These are phyloP conservation scores for Nyctalus aviator DNA, from an alignment of 2,797 vertebrate species.

Conservation along the genomic window DNA sequence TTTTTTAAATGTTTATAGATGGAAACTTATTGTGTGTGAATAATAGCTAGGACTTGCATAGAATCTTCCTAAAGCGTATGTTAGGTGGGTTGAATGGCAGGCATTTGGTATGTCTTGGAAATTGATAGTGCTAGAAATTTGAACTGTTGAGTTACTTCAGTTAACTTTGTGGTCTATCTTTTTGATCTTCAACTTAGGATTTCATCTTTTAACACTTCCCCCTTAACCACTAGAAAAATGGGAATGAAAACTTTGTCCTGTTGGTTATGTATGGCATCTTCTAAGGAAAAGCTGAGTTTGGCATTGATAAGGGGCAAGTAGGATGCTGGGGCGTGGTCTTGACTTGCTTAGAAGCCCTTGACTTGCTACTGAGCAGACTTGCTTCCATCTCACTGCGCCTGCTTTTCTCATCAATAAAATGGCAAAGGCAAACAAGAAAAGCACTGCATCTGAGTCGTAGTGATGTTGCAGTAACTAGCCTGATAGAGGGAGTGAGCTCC, in stretches of 20 bases:
- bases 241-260: background rate
- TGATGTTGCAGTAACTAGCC: background rate
- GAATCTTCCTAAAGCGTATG: background rate
- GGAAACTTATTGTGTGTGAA: background rate
- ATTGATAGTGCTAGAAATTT: conserved; percentile 11
- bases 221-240: background rate
- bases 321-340: background rate
- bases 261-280: background rate
- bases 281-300: background rate
- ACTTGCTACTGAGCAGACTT: background rate
- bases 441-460: background rate
- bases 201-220: conserved; percentile 1
- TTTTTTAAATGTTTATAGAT: background rate
- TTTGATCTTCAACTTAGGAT: conserved; percentile 30
- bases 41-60: background rate
- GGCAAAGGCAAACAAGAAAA: background rate
- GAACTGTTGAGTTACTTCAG: background rate
- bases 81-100: background rate
- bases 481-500: background rate
- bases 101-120: background rate
- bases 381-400: background rate
- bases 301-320: background rate
- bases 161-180: background rate
- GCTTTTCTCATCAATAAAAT: background rate
- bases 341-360: background rate